These are phyloP conservation scores for Sitodiplosis mosellana DNA, from an alignment of 1,140 invertebrate species.

Conservation along the genomic window DNA sequence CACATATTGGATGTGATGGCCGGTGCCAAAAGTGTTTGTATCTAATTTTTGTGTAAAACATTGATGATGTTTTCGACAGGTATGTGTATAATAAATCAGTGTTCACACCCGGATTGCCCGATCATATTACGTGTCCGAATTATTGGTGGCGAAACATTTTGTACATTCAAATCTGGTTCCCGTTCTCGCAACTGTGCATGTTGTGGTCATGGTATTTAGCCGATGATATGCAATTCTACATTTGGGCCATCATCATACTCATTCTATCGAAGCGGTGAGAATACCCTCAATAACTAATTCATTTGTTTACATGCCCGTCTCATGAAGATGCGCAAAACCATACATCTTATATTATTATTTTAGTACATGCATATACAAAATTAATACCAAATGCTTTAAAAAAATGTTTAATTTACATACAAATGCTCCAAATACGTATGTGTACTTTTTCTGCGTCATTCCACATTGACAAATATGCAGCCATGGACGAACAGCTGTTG, in stretches of 20 bases:
- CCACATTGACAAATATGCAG: constrained; percentile 17
- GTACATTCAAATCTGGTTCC: constrained; percentile 64
- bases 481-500: constrained; percentile 33
- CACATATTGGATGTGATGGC: too few species aligned
- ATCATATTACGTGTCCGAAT: constrained; percentile 52
- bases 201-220: constrained; percentile 84
- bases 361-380: too few species aligned
- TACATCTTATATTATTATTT: too few species aligned
- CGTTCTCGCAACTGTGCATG: constrained; percentile 66
- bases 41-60: background rate
- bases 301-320: background rate
- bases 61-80: constrained; percentile 5
- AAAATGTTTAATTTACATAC: background rate
- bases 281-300: background rate
- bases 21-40: background rate
- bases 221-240: constrained; percentile 79
- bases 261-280: constrained; percentile 55
- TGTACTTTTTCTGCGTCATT: background rate
- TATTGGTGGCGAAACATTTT: constrained; percentile 71
- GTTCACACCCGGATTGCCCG: constrained; percentile 51
- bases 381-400: background rate
- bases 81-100: constrained; percentile 39
- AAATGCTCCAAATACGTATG: background rate
- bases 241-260: constrained; percentile 50
- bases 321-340: too few species aligned